Evolutionary conservation across 2,113 vertebrate species (phyloP).

Genomic region (Zeus faber): DNA sequence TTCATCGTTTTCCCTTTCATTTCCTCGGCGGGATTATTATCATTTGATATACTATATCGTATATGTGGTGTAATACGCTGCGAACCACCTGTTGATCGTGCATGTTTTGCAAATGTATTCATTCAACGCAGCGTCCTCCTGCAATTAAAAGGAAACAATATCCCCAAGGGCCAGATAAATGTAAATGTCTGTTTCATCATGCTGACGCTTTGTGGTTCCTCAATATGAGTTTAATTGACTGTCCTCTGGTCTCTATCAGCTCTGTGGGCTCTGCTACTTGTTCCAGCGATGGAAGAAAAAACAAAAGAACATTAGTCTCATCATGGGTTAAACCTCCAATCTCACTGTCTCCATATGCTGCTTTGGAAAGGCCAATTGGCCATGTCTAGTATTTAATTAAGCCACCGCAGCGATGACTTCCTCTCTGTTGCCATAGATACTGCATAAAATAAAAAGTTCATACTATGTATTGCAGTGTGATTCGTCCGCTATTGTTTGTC

Average conservation of each 20-base stretch:
- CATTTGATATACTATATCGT: too few relatives aligned
- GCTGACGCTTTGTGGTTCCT: neutral
- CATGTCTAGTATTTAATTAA: constrained; percentile 1
- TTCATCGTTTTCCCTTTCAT: too few relatives aligned
- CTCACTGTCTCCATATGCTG: constrained; percentile 6
- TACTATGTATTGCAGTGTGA: too few relatives aligned
- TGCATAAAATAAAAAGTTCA: too few relatives aligned
- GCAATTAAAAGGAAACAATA: neutral
- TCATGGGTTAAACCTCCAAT: neutral
- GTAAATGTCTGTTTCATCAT: constrained; percentile 5
- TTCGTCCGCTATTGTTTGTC: too few relatives aligned
- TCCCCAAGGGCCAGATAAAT: neutral
- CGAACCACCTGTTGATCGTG: neutral
- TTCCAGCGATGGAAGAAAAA: neutral
- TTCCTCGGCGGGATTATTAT: too few relatives aligned
- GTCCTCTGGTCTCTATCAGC: neutral
- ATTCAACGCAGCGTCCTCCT: constrained; percentile 2
- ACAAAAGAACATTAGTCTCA: neutral
- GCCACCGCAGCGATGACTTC: neutral
- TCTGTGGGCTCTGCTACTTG: neutral
- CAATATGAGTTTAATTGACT: neutral
- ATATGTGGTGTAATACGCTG: too few relatives aligned
- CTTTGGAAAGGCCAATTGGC: neutral
- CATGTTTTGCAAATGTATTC: neutral
- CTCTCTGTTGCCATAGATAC: neutral